Percentiles rank a stretch among this genome's conserved stretches.
Evolutionary conservation across 2,797 vertebrate species (phyloP).

Genomic region (Onychomys leucogaster): DNA sequence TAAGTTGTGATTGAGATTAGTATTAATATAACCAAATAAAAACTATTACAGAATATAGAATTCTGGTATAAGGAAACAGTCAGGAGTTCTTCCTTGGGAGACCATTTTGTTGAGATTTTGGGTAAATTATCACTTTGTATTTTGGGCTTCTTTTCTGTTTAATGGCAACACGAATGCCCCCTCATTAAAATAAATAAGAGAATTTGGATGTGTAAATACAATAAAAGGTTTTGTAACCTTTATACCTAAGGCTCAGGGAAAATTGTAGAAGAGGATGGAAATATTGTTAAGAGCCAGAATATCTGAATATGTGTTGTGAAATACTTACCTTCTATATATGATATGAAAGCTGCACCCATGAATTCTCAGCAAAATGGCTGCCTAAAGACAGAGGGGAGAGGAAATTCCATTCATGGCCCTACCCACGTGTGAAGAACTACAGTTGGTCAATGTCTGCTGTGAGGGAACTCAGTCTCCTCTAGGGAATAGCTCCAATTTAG

Average conservation of each 20-base stretch:
- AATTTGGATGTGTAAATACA: constrained; percentile 15
- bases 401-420: background rate
- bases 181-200: background rate
- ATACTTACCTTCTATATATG: background rate
- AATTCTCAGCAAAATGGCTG: background rate
- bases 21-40: background rate
- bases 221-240: background rate
- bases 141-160: background rate
- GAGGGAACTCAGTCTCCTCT: background rate
- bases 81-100: background rate
- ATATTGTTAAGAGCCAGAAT: background rate
- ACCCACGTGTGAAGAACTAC: background rate
- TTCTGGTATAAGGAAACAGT: background rate
- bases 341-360: background rate
- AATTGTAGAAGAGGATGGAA: background rate
- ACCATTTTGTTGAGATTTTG: background rate
- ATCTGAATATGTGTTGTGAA: background rate
- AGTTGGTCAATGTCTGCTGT: background rate
- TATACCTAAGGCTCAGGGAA: background rate
- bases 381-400: background rate
- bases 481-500: background rate
- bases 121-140: background rate
- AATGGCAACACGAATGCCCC: background rate
- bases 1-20: background rate
- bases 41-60: background rate